A percentile compares a stretch with the other conserved stretches of the same genome.
These are phyloP conservation scores for Epinephelus malabaricus DNA, from an alignment of 2,797 vertebrate genomes.

Conservation along the genomic window DNA sequence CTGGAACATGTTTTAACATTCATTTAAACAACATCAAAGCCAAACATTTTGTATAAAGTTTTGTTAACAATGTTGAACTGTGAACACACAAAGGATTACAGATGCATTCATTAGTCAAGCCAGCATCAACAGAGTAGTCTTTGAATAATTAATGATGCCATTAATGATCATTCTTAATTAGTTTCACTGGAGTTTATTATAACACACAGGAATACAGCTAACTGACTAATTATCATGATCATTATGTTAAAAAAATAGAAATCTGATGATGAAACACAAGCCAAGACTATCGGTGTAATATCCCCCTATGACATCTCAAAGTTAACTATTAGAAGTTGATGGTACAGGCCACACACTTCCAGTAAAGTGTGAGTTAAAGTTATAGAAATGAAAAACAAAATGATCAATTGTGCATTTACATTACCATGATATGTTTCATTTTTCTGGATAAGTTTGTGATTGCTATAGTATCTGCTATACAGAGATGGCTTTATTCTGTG, in stretches of 20 bases:
- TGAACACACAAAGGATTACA: slow-evolving; percentile 1
- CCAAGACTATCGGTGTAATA: neutral
- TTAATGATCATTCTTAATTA: slow-evolving; percentile 51
- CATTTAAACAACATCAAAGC: neutral
- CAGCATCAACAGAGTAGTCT: slow-evolving; percentile 32
- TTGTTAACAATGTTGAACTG: neutral
- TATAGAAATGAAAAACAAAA: neutral
- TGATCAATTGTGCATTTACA: too few relatives aligned
- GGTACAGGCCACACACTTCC: neutral
- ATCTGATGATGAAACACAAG: slow-evolving; percentile 41
- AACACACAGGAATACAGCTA: slow-evolving; percentile 39
- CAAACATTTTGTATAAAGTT: slow-evolving; percentile 22
- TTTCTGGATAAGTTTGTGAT: too few relatives aligned
- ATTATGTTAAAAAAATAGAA: slow-evolving; percentile 31
- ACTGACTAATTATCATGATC: slow-evolving; percentile 39
- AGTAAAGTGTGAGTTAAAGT: neutral
- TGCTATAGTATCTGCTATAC: too few relatives aligned
- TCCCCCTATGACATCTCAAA: slow-evolving; percentile 9
- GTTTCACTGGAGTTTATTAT: slow-evolving; percentile 54
- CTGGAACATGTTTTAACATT: neutral
- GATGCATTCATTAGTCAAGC: neutral
- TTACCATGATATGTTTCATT: too few relatives aligned
- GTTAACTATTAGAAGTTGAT: slow-evolving; percentile 16
- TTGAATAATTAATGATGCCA: slow-evolving; percentile 69
- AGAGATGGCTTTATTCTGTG: too few relatives aligned